These are phyloP conservation scores for Physocephala rufipes DNA, from an alignment of 2,888 invertebrate genomes.

Conservation along the genomic window DNA sequence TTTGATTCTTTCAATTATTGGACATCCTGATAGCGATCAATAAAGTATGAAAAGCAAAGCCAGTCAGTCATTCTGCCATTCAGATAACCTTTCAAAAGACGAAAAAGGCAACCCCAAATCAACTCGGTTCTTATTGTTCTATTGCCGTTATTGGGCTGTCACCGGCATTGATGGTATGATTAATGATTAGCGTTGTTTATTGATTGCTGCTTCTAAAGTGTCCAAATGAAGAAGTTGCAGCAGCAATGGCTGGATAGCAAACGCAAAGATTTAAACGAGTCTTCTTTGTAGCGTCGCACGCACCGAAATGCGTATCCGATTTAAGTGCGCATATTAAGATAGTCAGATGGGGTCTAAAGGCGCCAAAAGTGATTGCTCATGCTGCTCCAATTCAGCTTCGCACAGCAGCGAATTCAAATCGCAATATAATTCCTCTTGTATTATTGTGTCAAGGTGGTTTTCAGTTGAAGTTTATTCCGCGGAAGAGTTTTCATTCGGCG, in stretches of 20 bases:
- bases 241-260: conserved; percentile 13
- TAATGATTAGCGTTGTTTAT: not conserved
- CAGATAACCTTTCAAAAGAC: not conserved
- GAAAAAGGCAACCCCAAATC: conserved; percentile 20
- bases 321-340: no score
- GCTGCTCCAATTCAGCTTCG: no score
- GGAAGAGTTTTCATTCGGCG: no score
- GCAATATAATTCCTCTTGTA: no score
- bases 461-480: no score
- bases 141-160: conserved; percentile 9
- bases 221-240: no score
- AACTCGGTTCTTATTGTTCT: not conserved
- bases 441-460: no score
- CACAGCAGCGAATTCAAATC: no score
- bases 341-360: no score
- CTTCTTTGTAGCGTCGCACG: not conserved
- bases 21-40: not conserved
- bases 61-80: not conserved
- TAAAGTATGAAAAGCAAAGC: not conserved
- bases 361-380: no score
- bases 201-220: not conserved
- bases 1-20: no score
- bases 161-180: conserved; percentile 18
- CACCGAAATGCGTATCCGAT: no score
- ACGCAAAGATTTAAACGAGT: conserved; percentile 1